Evolutionary conservation across 2,888 invertebrate species (phyloP), one percentile per base, ranked within the genome.

Genomic region (Sarcophaga variegata): DNA sequence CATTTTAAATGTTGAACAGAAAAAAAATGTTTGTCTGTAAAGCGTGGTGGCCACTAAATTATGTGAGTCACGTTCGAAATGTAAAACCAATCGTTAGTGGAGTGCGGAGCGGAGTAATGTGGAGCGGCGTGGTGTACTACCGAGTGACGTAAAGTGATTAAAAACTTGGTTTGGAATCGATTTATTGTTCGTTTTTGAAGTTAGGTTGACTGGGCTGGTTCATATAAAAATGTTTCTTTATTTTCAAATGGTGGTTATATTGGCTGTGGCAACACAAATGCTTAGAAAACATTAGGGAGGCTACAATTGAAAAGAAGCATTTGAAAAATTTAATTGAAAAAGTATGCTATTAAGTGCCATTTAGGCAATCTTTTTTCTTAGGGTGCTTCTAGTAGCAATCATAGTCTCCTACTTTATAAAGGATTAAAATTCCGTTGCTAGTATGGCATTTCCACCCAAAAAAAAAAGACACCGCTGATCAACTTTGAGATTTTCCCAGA

Each of bases 31-130:
- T 37, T 37, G 37, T 37, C 37, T 37, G 37, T 37, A 37, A 37
- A 37, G 8, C 8, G 37, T 37, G 37, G 37, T 37, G 37, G 37
- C 37, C 83, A 78, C 62, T 78, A 72, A 83, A 80, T 83, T 77
- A 86, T 83, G 86, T 86, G 76, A 86, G 86, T 86, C 86, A 86
- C 86, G 86, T 86, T 83, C 80, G 67, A 59, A 83, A 64, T 67
- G 77, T 83, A 66, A 54, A 83, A 83, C 49, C 83, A 62, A 64
- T 14, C 37, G 45, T 64, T 8, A 22, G 54, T 27, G 3, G 62
- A 70, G 54, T 59, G 71, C 20, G 22, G 71, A 77, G 64, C 64
- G 64, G 47, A 63, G 25, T 82, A 54, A 64, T 64, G 59, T 82
- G 76, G 59, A 37, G 54, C 22, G 22, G 4, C 60, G 25, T 82